Evolutionary conservation across 2,888 invertebrate genomes (phyloP), one percentile per base, ranked within the genome.

Genomic region (Pheosia gnoma): DNA sequence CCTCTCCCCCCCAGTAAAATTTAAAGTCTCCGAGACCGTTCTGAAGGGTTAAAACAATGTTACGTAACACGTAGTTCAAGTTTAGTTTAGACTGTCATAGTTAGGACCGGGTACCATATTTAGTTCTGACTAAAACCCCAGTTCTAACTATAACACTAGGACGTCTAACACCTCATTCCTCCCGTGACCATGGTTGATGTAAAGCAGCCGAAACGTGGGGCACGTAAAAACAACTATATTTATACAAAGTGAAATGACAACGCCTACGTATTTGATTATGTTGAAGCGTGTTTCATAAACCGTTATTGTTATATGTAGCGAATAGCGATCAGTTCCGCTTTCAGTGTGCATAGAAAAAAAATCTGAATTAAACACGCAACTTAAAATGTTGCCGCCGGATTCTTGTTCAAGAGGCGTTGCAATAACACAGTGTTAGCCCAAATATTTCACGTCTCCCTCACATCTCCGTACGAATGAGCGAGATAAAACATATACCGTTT

Each of bases 401-500:
- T 47, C 6, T 3, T 4, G n/a, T 11, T 47, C 47, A 47, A 47
- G 4, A 47, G 3, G 47, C n/a, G 11, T 47, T 47, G 47, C 47
- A 47, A 47, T 47, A 47, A 4, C n/a, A 9, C 3, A 36, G 9
- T 52, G 3, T 10, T 52, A 4, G 3, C 51, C 5, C 51, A 51
- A 52, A 13, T 13, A 37, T 49, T 49, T 55, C 25, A 56, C 51
- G 0, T 65, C 61, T 63, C 63, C 7, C 57, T 70, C 66, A 11
- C 57, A 57, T 64, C 59, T n/a, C 38, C 45, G 10, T 6, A 5
- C 4, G 55, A 59, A 55, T 38, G 63, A 72, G 62, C 61, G 58
- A 51, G 59, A 72, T 62, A 65, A 63, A 25, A 59, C 56, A 59
- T 55, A 0, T 72, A 68, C 74, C 73, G 75, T 67, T 75, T 47